These are phyloP conservation scores for Drosophila mojavensis DNA, from an alignment of 1,140 invertebrate genomes.

Conservation along the genomic window DNA sequence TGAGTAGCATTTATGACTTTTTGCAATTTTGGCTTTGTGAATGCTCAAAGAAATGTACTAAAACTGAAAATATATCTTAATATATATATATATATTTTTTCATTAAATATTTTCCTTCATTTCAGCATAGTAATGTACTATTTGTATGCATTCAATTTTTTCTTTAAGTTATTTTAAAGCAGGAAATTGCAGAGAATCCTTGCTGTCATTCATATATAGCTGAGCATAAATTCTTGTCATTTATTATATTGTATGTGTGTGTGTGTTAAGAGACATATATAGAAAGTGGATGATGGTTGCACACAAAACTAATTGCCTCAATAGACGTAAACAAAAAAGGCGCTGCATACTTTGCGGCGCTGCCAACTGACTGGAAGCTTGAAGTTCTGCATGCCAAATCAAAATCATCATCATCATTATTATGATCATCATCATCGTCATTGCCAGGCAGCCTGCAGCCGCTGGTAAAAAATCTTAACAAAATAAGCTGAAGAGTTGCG, in stretches of 20 bases:
- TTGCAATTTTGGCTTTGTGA: too few relatives aligned
- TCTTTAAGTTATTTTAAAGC: constrained; percentile 2
- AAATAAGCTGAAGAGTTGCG: constrained; percentile 79
- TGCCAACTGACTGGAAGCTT: constrained; percentile 27
- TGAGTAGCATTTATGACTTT: too few relatives aligned
- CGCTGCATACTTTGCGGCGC: constrained; percentile 59
- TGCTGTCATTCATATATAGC: constrained; percentile 45
- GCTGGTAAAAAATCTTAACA: constrained; percentile 67
- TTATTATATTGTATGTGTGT: too few relatives aligned
- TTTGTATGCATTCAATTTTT: too few relatives aligned
- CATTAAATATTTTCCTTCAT: constrained; percentile 10
- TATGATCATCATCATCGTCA: constrained; percentile 53
- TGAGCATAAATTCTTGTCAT: constrained; percentile 39
- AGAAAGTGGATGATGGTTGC: constrained; percentile 12
- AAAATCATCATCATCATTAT: constrained; percentile 48
- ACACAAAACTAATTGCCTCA: constrained; percentile 75
- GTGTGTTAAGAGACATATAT: not conserved
- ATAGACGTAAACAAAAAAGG: constrained; percentile 61
- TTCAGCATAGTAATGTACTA: too few relatives aligned
- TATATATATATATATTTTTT: too few relatives aligned
- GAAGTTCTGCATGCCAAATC: constrained; percentile 57
- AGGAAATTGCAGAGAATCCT: constrained; percentile 22
- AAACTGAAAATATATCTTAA: not conserved
- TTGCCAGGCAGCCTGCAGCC: constrained; percentile 7
- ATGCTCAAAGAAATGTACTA: not conserved